A percentile compares a stretch with the other conserved stretches of the same genome.
These are phyloP conservation scores for Canis aureus DNA, from an alignment of 2,113 vertebrate genomes.

Conservation along the genomic window DNA sequence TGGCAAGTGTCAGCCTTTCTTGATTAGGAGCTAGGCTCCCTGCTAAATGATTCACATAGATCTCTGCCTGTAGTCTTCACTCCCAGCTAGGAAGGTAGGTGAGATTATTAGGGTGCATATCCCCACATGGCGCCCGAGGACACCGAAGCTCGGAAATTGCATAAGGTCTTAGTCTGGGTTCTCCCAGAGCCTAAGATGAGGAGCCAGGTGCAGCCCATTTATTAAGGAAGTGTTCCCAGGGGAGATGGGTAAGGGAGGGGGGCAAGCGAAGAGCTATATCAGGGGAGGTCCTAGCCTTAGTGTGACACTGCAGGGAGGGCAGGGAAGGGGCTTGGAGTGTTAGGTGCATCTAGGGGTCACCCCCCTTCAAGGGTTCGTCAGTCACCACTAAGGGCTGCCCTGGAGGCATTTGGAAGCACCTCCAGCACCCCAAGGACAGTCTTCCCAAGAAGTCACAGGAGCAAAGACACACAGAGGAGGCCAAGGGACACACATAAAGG, in stretches of 20 bases:
- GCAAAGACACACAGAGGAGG: neutral
- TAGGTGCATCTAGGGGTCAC: neutral
- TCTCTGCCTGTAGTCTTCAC: neutral
- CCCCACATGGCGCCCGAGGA: neutral
- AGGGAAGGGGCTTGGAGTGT: neutral
- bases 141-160: neutral
- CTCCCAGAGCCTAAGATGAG: neutral
- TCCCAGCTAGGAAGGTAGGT: neutral
- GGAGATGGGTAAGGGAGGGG: neutral
- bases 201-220: neutral
- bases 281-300: neutral
- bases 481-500: accelerated
- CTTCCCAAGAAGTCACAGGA: neutral
- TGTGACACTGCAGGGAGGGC: neutral
- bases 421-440: neutral
- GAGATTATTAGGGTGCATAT: neutral
- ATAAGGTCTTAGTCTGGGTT: neutral
- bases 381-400: neutral
- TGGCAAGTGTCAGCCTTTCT: neutral
- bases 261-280: neutral
- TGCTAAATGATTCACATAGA: neutral
- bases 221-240: neutral
- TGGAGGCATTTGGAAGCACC: neutral
- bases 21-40: neutral
- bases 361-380: neutral